Base-by-base conservation (phyloP, 2,113 vertebrate species). In the Pelmatolapia mariae region DNA sequence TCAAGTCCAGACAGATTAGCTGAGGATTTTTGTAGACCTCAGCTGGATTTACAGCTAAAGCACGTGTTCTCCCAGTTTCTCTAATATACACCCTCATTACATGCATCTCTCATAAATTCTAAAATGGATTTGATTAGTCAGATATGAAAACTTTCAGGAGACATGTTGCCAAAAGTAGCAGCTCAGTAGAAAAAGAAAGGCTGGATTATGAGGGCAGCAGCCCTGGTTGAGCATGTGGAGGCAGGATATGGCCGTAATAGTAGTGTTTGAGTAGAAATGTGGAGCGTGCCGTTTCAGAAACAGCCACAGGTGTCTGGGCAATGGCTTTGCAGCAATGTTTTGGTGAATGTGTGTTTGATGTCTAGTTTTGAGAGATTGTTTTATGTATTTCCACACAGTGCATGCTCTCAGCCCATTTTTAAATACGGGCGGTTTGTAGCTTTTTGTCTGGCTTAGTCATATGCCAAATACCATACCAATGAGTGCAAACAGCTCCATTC, bases 121-220 rank as follows among this genome's bases (percentile, higher is more conserved):
- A 81, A 50, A 78, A 85, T 92, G 63, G 78, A 89, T 93, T 90
- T 92, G 84, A 94, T 94, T 91, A 86, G 83, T 84, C 66, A 57
- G 36, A 84, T 92, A 47, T 93, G 91, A 94, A 89, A 85, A 93
- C 86, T 94, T 91, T 87, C 40, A 61, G 31, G 24, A 86, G 86
- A 86, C 93, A 93, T 91, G 91, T 85, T 86, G 90, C 82, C 80
- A 84, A 88, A 90, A 91, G 81, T 82, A 84, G 71, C 83, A 91
- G 91, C 89, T 92, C 43, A 89, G 87, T 80, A 88, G 85, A 93
- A 91, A 92, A 90, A 31, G 89, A 90, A 85, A 50, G 16, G 89
- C 80, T 56, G 81, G 86, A 86, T 92, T 85, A 15, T 26, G 76
- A 89, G 47, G 40, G 22, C 40, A 47, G 53, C 83, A 81, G 80